Evolutionary conservation across 2,797 vertebrate genomes (phyloP).

Genomic region (Siniperca obscura): DNA sequence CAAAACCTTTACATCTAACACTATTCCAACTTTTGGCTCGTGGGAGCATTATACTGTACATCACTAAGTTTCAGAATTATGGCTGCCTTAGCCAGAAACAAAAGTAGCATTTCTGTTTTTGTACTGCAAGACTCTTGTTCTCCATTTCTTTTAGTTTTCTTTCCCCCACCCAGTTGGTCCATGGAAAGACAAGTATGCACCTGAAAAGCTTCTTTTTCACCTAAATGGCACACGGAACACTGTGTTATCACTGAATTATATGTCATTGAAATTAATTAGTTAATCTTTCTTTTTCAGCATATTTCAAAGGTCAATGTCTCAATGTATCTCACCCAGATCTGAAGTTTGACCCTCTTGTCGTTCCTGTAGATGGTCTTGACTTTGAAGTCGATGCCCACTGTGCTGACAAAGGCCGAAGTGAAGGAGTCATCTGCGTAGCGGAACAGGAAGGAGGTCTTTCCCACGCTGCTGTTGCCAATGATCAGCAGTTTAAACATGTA

Average conservation of each 20-base stretch:
- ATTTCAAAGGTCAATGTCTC: background rate
- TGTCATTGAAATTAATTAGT: background rate
- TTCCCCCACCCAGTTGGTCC: background rate
- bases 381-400: constrained; percentile 95
- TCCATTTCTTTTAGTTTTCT: background rate
- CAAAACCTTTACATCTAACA: background rate
- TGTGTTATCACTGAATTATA: background rate
- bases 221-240: background rate
- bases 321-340: constrained; percentile 89
- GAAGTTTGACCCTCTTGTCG: constrained; percentile 92
- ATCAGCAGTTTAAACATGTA: constrained; percentile 95
- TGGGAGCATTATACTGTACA: background rate
- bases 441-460: constrained; percentile 94
- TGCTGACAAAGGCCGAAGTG: constrained; percentile 93
- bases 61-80: background rate
- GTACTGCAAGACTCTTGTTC: background rate
- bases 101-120: background rate
- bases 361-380: constrained; percentile 93
- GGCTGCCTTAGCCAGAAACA: too few relatives aligned
- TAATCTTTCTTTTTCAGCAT: background rate
- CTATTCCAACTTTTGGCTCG: background rate
- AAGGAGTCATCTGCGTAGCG: constrained; percentile 93
- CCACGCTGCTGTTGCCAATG: constrained; percentile 94
- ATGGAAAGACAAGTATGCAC: background rate
- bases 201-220: background rate